Percentiles rank a stretch among this genome's conserved stretches.
Conservation (phyloP, 2,888 invertebrate species). For the Nomada ferruginata region DNA sequence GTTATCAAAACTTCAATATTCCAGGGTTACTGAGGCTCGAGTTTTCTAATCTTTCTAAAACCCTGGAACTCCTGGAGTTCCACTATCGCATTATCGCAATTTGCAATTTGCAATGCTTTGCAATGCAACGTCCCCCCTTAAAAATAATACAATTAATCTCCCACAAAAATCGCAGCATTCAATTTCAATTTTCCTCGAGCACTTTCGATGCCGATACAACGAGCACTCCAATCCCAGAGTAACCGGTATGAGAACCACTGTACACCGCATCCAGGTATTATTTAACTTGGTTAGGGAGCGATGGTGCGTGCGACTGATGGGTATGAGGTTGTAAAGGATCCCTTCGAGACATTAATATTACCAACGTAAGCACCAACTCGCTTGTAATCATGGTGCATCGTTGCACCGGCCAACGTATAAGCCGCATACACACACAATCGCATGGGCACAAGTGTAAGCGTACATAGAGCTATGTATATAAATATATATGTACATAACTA, state of each 20-base stretch:
- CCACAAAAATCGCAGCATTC: background rate
- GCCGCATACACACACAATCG: slow-evolving; percentile 15
- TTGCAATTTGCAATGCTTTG: no score
- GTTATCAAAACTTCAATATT: no score
- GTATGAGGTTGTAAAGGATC: slow-evolving; percentile 80
- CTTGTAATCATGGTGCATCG: slow-evolving; percentile 75
- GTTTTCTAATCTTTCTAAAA: no score
- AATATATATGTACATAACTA: background rate
- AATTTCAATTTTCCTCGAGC: background rate
- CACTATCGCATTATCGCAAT: no score
- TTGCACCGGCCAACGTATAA: slow-evolving; percentile 64
- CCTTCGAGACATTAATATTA: slow-evolving; percentile 80
- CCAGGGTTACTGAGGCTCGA: no score
- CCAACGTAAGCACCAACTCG: slow-evolving; percentile 75
- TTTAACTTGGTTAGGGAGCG: slow-evolving; percentile 80
- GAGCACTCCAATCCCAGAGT: background rate
- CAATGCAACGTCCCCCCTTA: no score
- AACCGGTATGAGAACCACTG: slow-evolving; percentile 78
- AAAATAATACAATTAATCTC: no score
- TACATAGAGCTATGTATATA: background rate
- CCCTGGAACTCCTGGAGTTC: no score
- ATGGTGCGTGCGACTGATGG: slow-evolving; percentile 80
- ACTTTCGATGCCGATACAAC: no score
- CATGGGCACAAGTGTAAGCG: background rate
- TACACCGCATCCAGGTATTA: slow-evolving; percentile 73